Base-by-base conservation (phyloP, 2,888 invertebrate species). In the Lasioglossum lativentre region DNA sequence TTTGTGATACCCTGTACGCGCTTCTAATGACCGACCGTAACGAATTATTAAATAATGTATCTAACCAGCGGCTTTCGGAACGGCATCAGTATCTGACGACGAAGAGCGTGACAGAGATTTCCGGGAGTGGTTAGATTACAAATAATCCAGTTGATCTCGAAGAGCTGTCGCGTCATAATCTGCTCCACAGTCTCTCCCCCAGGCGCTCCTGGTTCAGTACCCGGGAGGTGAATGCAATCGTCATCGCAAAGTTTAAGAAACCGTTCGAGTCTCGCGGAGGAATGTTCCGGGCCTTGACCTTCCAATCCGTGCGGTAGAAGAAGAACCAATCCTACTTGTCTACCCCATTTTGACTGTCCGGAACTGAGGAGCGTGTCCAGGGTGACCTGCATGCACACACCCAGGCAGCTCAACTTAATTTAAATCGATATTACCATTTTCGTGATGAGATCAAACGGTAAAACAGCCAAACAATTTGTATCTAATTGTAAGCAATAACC, bases 241-340 rank as follows among this genome's bases (percentile, higher is more conserved):
- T 98, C 97, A 88, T 97, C 97, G 92, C 96, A 96, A 93, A 97
- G 95, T 92, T 97, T 96, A 81, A 98, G 95, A 94, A 96, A 97
- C 82, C 98, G 96, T 94, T 98, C 97, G 23, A 96, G 92, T 73
- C 97, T 96, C 1, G 95, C 96, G 0, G 97, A 97, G 6, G 97
- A 97, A 92, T 97, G 97, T 92, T 97, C 97, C 0, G 97, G 97
- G 14, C 97, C 97, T 97, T 97, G 96, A 72, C 97, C 98, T 92
- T 98, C 98, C 94, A 97, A 96, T 8, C 98, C 98, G 93, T 98
- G 98, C 0, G 98, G 98, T 85, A 98, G 95, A 45, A 98, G 96
- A 91, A 98, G 95, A 0, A 98, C 97, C 47, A 98, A 93, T 19
- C 98, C 98, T 70, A 97, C 97, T 95, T 98, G 98, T 86, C 97